Evolutionary conservation across 2,113 vertebrate species (phyloP), one percentile per base, ranked within the genome.

Genomic region (Galemys pyrenaicus): DNA sequence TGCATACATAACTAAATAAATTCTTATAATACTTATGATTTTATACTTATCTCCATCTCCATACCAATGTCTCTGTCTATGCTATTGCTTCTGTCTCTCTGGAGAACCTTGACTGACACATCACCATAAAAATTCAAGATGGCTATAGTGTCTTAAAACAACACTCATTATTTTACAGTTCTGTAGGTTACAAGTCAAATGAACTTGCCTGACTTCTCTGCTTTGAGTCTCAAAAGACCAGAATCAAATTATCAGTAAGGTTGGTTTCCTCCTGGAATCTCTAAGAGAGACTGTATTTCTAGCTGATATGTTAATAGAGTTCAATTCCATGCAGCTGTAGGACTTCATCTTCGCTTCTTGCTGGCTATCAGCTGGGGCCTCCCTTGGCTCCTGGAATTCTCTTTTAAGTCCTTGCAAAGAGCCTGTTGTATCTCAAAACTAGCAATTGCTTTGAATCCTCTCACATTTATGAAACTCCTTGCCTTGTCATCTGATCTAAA

Each of bases 161-260:
- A 32, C 2, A 39, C 17, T 87, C 5, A 32, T 90, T 64, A 39
- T 91, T 73, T 64, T 74, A 56, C 54, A 56, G 54, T 56, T 56
- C 62, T 89, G 28, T 19, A 91, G 64, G 56, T 73, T n/a, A 41
- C 41, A 90, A 89, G 17, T 67, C 49, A 35, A 67, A 3, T 26
- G 32, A 13, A 5, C 20, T 62, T 89, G 73, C 28, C 35, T 77
- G 24, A 12, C 87, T 75, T 90, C 71, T 92, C 15, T 83, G 54
- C 54, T 80, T 81, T 41, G 46, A 87, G 30, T 37, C 64, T 92
- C 67, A 62, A 13, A 35, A 85, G 46, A 9, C 28, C 73, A 46
- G 91, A 74, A 28, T 46, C 37, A 82, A 70, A 58, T 35, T 70
- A 22, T 64, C 3, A 24, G 30, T 8, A 58, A 41, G n/a, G 20